phyloP scores from a whole-genome alignment of 1,140 invertebrate genomes.

The Harpegnathos saltator region DNA sequence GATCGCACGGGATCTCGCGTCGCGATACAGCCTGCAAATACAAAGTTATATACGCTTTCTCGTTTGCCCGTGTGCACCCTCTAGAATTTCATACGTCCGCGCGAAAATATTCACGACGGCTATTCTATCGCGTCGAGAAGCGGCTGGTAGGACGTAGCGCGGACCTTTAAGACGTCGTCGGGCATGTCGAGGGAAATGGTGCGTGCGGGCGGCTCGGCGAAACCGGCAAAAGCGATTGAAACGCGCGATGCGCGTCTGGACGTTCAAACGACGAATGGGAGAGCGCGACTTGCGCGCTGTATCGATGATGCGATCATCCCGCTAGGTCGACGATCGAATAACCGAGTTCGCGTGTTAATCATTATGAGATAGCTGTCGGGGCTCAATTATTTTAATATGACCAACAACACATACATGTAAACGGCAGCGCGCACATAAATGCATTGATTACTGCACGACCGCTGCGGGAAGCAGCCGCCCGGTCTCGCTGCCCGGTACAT shows the following conservation, averaged over 20 bases:
- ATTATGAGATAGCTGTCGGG: conserved; percentile 34
- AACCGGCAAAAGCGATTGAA: too few relatives aligned
- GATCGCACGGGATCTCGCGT: conserved; percentile 41
- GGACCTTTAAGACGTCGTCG: conserved; percentile 1
- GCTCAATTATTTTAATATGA: conserved; percentile 53
- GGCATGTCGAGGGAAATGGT: background rate
- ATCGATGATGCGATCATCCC: background rate
- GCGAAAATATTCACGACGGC: conserved; percentile 27
- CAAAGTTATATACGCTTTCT: conserved; percentile 35
- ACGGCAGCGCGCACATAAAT: background rate
- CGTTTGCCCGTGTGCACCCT: conserved; percentile 15
- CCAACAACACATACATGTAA: conserved; percentile 6
- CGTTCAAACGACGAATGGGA: too few relatives aligned
- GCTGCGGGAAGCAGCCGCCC: too few relatives aligned
- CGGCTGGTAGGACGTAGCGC: background rate
- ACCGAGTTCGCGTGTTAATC: conserved; percentile 34
- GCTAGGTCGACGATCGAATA: conserved; percentile 24
- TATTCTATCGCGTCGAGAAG: background rate
- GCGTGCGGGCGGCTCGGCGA: too few relatives aligned
- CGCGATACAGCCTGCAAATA: conserved; percentile 30
- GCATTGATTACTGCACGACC: too few relatives aligned
- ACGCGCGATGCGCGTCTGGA: too few relatives aligned
- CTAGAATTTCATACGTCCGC: conserved; percentile 36
- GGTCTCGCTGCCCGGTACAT: background rate
- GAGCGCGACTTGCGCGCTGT: background rate